A percentile compares a stretch with the other conserved stretches of the same genome.
Conservation (phyloP, 2,797 vertebrate species). For the Champsocephalus gunnari region DNA sequence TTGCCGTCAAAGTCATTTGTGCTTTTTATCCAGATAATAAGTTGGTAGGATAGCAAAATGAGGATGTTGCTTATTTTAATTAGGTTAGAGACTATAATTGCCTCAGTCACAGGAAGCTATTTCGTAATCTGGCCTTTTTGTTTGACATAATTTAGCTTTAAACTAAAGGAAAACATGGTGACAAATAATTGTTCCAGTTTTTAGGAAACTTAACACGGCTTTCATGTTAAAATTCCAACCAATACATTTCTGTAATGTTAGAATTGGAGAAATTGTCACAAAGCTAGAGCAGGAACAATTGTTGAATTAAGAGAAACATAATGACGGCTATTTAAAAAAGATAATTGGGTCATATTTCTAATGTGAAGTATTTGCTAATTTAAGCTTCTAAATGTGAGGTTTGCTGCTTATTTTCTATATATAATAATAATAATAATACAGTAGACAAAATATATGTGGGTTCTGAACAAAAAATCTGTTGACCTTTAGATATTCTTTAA, state of each 20-base stretch:
- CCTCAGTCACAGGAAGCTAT: no score
- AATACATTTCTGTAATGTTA: background rate
- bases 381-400: background rate
- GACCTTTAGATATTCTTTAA: background rate
- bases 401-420: background rate
- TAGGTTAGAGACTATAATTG: background rate
- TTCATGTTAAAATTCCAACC: no score
- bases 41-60: background rate
- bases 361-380: background rate
- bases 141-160: no score
- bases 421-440: background rate
- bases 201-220: no score
- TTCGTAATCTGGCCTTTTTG: no score
- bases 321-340: background rate
- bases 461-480: background rate
- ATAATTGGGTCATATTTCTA: background rate
- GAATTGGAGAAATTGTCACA: no score
- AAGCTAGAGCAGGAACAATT: background rate
- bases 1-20: background rate
- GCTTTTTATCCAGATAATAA: background rate
- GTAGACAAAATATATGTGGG: background rate
- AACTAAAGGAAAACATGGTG: no score
- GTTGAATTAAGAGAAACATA: background rate
- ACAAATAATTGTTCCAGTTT: no score
- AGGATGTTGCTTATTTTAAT: background rate